A percentile compares a stretch with the other conserved stretches of the same genome.
These are phyloP conservation scores for Dicaeum eximium DNA, from an alignment of 2,113 vertebrate species.

Conservation along the genomic window DNA sequence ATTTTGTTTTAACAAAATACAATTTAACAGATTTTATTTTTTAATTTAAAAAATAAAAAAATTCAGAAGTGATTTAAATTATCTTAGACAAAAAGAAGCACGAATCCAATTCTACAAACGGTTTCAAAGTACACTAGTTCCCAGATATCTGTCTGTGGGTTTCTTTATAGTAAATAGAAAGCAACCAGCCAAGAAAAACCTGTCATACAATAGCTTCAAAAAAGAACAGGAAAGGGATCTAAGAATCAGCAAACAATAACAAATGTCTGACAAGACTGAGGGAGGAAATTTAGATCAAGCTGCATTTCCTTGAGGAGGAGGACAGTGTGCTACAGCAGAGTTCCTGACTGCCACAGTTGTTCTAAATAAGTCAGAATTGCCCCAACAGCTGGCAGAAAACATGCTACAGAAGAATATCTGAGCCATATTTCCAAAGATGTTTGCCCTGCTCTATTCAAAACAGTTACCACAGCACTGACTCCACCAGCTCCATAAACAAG, in stretches of 20 bases:
- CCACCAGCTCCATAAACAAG: background rate
- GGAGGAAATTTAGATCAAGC: slow-evolving; percentile 64
- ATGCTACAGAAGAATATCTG: background rate
- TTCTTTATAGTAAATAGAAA: slow-evolving; percentile 48
- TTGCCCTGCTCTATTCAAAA: background rate
- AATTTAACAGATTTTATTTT: too few relatives aligned
- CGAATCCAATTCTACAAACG: background rate
- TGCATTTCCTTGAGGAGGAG: slow-evolving; percentile 63
- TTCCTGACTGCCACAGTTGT: background rate
- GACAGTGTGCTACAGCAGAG: background rate
- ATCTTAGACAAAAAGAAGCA: background rate
- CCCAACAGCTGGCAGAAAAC: background rate
- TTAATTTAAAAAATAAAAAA: background rate
- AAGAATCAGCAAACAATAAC: slow-evolving; percentile 62
- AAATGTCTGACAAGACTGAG: slow-evolving; percentile 34
- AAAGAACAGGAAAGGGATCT: slow-evolving; percentile 66
- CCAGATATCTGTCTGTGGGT: background rate
- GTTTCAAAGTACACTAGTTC: background rate
- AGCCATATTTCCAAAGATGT: background rate
- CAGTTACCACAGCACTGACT: background rate
- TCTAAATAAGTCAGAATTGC: slow-evolving; percentile 24
- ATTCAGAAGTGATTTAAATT: background rate
- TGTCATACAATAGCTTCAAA: slow-evolving; percentile 51
- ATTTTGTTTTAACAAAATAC: too few relatives aligned
- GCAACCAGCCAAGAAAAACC: slow-evolving; percentile 61